Evolutionary conservation across 92 coral and sea anemone genomes (phyloP).

Genomic region (Epizoanthus ramosus): DNA sequence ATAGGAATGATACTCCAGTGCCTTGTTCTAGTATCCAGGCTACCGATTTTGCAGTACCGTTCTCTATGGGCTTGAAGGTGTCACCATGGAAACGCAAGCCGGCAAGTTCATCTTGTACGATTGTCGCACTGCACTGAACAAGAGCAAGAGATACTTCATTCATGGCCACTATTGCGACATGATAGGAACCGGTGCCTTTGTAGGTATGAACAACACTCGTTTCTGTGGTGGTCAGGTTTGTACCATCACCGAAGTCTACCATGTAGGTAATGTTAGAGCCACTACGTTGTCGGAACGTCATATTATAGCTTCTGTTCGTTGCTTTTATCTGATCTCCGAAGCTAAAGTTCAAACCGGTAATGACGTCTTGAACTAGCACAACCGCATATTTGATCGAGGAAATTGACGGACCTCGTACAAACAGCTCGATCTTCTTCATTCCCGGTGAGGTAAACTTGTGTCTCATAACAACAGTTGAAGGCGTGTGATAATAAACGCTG

Average conservation of each 20-base stretch:
- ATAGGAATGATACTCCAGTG: not conserved
- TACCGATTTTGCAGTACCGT: not conserved
- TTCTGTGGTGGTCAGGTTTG: not conserved
- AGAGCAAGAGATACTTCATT: not conserved
- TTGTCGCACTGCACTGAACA: not conserved
- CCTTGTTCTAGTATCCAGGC: not conserved
- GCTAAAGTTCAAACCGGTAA: not conserved
- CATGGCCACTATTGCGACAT: slow-evolving; percentile 7
- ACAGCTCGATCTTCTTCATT: not conserved
- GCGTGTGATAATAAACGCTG: slow-evolving; percentile 1
- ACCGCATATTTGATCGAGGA: not conserved
- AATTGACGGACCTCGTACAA: not conserved
- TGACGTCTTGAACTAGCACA: slow-evolving; percentile 3
- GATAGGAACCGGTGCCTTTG: not conserved
- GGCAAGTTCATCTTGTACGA: not conserved
- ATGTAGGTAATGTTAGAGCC: not conserved
- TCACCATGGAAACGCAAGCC: not conserved
- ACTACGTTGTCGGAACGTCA: not conserved
- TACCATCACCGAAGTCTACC: slow-evolving; percentile 18
- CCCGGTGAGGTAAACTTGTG: slow-evolving; percentile 10
- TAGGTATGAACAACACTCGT: not conserved
- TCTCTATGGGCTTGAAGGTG: not conserved
- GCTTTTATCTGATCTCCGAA: not conserved
- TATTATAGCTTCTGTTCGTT: not conserved
- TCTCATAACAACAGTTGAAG: not conserved